Percentiles rank a stretch among this genome's conserved stretches.
These are phyloP conservation scores for Procavia capensis DNA, from an alignment of 2,113 vertebrate genomes.

Conservation along the genomic window DNA sequence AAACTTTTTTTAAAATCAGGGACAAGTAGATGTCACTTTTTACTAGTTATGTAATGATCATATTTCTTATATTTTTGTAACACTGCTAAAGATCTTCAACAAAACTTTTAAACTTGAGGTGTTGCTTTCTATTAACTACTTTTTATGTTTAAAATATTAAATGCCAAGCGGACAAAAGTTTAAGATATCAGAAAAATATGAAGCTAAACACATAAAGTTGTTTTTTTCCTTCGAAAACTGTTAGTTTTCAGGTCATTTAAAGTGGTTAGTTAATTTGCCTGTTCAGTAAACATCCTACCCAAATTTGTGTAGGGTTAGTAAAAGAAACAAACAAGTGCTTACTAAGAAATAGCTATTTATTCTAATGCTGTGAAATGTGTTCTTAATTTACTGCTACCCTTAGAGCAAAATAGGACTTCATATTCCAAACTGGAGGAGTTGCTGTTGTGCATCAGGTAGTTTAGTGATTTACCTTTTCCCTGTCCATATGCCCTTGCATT, in stretches of 20 bases:
- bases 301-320: slow-evolving; percentile 40
- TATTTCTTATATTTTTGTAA: slow-evolving; percentile 39
- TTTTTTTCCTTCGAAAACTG: slow-evolving; percentile 22
- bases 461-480: slow-evolving; percentile 50
- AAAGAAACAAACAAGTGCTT: slow-evolving; percentile 5
- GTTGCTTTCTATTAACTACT: slow-evolving; percentile 7
- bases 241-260: slow-evolving; percentile 50
- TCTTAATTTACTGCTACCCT: neutral
- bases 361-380: neutral
- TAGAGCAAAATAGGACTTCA: neutral
- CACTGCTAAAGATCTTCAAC: slow-evolving; percentile 1
- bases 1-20: slow-evolving; percentile 33
- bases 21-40: neutral
- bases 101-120: slow-evolving; percentile 11
- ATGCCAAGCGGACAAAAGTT: neutral
- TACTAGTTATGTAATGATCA: neutral
- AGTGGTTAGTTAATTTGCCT: neutral
- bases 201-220: slow-evolving; percentile 14
- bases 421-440: neutral
- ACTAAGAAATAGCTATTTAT: neutral
- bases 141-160: slow-evolving; percentile 56
- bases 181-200: neutral
- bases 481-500: slow-evolving; percentile 81
- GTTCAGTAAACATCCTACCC: neutral
- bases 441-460: slow-evolving; percentile 33